Evolutionary conservation across 2,797 vertebrate species (phyloP), one percentile per base, ranked within the genome.

Genomic region (Mustela erminea): DNA sequence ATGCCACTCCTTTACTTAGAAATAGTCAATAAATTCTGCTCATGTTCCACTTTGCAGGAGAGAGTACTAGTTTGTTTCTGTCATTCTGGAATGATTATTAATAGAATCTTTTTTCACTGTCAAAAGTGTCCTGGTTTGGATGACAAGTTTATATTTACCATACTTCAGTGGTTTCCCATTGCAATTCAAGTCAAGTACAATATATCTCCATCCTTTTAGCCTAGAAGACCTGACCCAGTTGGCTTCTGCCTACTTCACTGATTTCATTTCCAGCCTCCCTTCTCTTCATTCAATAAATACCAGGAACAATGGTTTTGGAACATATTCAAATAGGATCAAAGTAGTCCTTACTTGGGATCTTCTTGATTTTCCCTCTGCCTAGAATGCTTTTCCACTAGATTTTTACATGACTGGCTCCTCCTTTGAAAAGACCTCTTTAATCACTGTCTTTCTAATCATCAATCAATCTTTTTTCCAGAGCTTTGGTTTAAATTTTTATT

Each of bases 1-100:
- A 52, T 52, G 3, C 64, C 18, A 43, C 25, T 86, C 20, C 12
- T 75, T 74, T 81, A 32, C 25, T 74, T 82, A 86, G 41, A 74
- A 66, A 80, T 54, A n/a, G 58, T 56, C 49, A 75, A 3, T 43
- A 75, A 43, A 91, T 25, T 7, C 3, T 29, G 32, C 21, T 54
- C 80, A 86, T 77, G 88, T 25, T 38, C 74, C 62, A 82, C 10
- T 96, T 95, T 89, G 72, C 77, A 54, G 32, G 77, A 80, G 32
- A 80, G 49, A 80, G 32, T 35, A 54, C 32, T 21, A 32, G 32
- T 82, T 94, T 72, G 23, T 35, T 80, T 10, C 54, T 83, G 38
- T 87, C 78, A 52, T 72, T 93, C 68, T 78, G 85, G 38, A 35
- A 78, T 66, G 70, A 87, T 93, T 93, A 87, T 94, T 90, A 74